phyloP scores from a whole-genome alignment of 1,140 invertebrate species.

The Eupeodes corollae region DNA sequence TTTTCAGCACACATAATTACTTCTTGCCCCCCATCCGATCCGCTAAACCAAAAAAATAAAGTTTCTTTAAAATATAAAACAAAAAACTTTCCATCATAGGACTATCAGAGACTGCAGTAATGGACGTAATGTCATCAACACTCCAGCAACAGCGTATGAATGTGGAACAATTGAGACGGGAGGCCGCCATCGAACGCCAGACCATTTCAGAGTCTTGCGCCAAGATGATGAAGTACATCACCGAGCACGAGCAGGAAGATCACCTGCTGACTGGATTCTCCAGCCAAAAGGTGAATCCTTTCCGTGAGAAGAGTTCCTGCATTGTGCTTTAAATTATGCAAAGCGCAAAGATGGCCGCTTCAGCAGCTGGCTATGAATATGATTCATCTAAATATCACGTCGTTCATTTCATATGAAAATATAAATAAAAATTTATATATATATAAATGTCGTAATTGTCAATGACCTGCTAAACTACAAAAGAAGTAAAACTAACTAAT shows the following conservation, averaged over 20 bases:
- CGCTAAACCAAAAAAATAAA: no score
- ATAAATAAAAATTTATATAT: no score
- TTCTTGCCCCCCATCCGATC: no score
- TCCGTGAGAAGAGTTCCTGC: slow-evolving; percentile 92
- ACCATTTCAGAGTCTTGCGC: slow-evolving; percentile 78
- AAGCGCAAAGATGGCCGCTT: neutral
- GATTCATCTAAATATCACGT: neutral
- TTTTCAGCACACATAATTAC: no score
- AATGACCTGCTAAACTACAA: no score
- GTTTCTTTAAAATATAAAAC: neutral
- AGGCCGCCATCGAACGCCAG: slow-evolving; percentile 80
- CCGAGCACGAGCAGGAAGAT: slow-evolving; percentile 88
- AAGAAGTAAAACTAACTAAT: no score
- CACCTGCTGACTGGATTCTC: slow-evolving; percentile 91
- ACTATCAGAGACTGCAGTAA: slow-evolving; percentile 71
- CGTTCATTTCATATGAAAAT: no score
- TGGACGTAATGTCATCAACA: slow-evolving; percentile 83
- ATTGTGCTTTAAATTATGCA: slow-evolving; percentile 55
- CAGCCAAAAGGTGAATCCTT: slow-evolving; percentile 93
- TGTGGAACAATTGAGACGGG: slow-evolving; percentile 84
- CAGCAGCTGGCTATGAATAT: slow-evolving; percentile 1
- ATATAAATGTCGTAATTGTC: no score
- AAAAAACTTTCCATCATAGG: slow-evolving; percentile 49
- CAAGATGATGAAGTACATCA: slow-evolving; percentile 87
- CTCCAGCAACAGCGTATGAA: slow-evolving; percentile 84